Base-by-base conservation (phyloP, 2,888 invertebrate species). In the Dicyrtoma fusca region DNA sequence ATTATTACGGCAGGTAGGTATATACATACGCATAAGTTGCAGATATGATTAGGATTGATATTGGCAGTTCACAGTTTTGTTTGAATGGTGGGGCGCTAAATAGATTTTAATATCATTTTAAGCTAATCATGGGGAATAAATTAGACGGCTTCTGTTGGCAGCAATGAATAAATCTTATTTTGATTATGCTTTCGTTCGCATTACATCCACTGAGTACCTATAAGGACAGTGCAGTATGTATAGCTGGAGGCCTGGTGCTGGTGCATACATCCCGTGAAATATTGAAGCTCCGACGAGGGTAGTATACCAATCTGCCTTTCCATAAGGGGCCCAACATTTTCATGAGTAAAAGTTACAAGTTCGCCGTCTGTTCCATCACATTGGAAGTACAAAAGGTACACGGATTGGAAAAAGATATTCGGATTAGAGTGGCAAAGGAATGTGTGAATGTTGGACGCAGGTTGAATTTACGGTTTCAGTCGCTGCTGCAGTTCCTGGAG, bases 401-500 rank as follows among this genome's bases (percentile, higher is more conserved):
- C 25, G 19, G 42, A 14, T 49, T 49, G 13, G 21, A 63, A 51
- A 25, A 49, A 64, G 64, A 64, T 57, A 57, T 49, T 65, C 34
- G 66, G 53, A 53, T 66, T 66, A 42, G 65, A 57, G 57, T 57
- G 21, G 26, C 23, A 53, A 51, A 42, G 66, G 66, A 63, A 63
- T 63, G 63, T 21, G 44, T 47, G 59, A 45, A 61, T 69, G 69
- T n/a, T 69, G 69, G 69, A 69, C 69, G 49, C 69, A 69, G 69
- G 69, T 69, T 69, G 61, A 69, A 21, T 69, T 69, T 69, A 69
- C 62, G 69, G 49, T 34, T 34, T 34, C 8, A 34, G 4, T 34
- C n/a, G n/a, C 23, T 14, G 57, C 34, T 34, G 34, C 2, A 57
- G 57, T 11, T 57, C 23, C 23, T 17, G 5, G 11, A 17, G 11